These are phyloP conservation scores for Acrobasis suavella DNA, from an alignment of 2,888 invertebrate genomes.

Conservation along the genomic window DNA sequence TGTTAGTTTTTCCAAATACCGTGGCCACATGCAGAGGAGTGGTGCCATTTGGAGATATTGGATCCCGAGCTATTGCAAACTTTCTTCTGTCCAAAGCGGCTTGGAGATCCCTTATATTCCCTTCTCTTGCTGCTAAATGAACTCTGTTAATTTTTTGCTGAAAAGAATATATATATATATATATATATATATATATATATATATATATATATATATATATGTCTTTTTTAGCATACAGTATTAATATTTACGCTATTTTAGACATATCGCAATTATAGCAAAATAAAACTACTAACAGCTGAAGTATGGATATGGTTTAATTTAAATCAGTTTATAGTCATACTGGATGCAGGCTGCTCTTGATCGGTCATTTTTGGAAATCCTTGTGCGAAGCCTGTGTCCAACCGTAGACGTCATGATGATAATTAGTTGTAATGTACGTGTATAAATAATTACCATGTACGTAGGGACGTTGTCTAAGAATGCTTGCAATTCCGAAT, in stretches of 20 bases:
- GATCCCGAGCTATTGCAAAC: slow-evolving; percentile 94
- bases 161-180: slow-evolving; percentile 42
- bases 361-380: no score
- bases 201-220: no score
- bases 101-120: slow-evolving; percentile 92
- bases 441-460: slow-evolving; percentile 83
- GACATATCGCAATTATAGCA: not conserved
- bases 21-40: slow-evolving; percentile 94
- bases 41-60: slow-evolving; percentile 90
- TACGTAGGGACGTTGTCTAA: slow-evolving; percentile 93
- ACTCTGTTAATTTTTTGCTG: slow-evolving; percentile 95
- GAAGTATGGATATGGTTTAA: no score
- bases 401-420: no score
- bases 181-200: no score
- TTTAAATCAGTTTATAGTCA: no score
- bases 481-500: slow-evolving; percentile 92
- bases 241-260: no score
- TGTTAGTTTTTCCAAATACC: slow-evolving; percentile 91
- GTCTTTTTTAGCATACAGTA: no score
- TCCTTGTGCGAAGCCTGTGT: no score
- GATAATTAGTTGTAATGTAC: no score
- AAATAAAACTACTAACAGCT: no score
- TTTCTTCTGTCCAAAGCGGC: slow-evolving; percentile 93
- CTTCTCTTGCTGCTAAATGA: slow-evolving; percentile 92
- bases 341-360: no score